Conservation (phyloP, 2,888 invertebrate genomes). For the Sphaerophoria taeniata region DNA sequence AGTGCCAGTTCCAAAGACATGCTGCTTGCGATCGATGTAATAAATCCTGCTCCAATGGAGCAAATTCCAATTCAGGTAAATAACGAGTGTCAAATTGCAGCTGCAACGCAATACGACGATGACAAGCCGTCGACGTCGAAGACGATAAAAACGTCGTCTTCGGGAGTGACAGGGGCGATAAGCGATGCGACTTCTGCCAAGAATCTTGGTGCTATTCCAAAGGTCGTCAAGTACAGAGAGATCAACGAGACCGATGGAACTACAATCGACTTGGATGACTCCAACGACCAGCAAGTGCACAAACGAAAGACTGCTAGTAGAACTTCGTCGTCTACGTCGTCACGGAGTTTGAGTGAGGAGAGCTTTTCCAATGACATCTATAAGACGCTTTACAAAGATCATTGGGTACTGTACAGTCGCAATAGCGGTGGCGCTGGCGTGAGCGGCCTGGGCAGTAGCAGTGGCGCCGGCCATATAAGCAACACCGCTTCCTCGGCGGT, state of each 20-base stretch:
- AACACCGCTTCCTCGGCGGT: slow-evolving; percentile 13
- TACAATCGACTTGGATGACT: slow-evolving; percentile 28
- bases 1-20: slow-evolving; percentile 89
- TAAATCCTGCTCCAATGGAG: slow-evolving; percentile 76
- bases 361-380: slow-evolving; percentile 83
- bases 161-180: slow-evolving; percentile 75
- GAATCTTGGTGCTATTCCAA: slow-evolving; percentile 83
- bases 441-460: slow-evolving; percentile 77
- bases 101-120: slow-evolving; percentile 76
- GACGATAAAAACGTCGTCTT: slow-evolving; percentile 38
- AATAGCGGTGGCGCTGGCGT: slow-evolving; percentile 26
- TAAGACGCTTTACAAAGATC: slow-evolving; percentile 77
- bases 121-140: slow-evolving; percentile 81
- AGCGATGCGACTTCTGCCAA: slow-evolving; percentile 75
- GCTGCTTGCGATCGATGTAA: slow-evolving; percentile 83
- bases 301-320: slow-evolving; percentile 84
- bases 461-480: slow-evolving; percentile 75
- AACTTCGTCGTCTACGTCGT: slow-evolving; percentile 85
- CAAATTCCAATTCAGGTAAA: slow-evolving; percentile 48
- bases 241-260: slow-evolving; percentile 77
- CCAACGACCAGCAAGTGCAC: slow-evolving; percentile 75
- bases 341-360: slow-evolving; percentile 85
- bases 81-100: slow-evolving; percentile 54
- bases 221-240: slow-evolving; percentile 81
- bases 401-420: slow-evolving; percentile 82